These are phyloP conservation scores for Drosophila meridiana DNA, from an alignment of 2,888 invertebrate species.

Conservation along the genomic window DNA sequence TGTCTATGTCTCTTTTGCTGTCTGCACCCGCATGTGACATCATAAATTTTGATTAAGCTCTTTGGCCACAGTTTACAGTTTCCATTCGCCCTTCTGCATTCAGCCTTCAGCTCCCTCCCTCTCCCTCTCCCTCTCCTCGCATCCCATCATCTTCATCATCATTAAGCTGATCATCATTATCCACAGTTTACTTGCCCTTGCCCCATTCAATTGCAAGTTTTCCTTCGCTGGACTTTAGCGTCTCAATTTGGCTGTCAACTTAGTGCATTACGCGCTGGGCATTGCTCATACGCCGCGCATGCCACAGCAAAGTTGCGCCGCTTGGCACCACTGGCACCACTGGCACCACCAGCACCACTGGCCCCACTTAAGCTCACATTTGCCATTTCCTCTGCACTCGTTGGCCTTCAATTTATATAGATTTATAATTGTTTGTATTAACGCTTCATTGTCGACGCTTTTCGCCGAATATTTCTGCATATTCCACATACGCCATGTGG, in stretches of 20 bases:
- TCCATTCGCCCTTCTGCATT: slow-evolving; percentile 39
- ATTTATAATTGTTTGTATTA: slow-evolving; percentile 14
- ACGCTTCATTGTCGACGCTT: slow-evolving; percentile 27
- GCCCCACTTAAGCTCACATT: neutral
- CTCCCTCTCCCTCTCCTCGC: neutral
- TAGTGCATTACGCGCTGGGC: slow-evolving; percentile 38
- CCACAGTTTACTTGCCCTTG: slow-evolving; percentile 37
- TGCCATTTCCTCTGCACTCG: slow-evolving; percentile 7
- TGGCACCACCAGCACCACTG: slow-evolving; percentile 21
- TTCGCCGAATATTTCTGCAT: slow-evolving; percentile 58
- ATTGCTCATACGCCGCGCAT: slow-evolving; percentile 39
- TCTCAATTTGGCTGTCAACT: slow-evolving; percentile 52
- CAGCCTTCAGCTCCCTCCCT: slow-evolving; percentile 7
- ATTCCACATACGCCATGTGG: slow-evolving; percentile 26
- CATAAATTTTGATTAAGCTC: slow-evolving; percentile 77
- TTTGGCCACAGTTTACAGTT: slow-evolving; percentile 76
- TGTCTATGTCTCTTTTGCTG: slow-evolving; percentile 5
- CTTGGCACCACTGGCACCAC: slow-evolving; percentile 7
- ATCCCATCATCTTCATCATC: neutral
- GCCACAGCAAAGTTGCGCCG: slow-evolving; percentile 1
- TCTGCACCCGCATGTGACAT: slow-evolving; percentile 62
- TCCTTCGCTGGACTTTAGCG: slow-evolving; percentile 33
- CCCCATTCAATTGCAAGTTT: slow-evolving; percentile 38
- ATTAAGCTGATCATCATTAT: slow-evolving; percentile 21
- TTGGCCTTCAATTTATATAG: slow-evolving; percentile 26